phyloP scores from a whole-genome alignment of 2,888 invertebrate genomes.

The Aleiodes testaceus region DNA sequence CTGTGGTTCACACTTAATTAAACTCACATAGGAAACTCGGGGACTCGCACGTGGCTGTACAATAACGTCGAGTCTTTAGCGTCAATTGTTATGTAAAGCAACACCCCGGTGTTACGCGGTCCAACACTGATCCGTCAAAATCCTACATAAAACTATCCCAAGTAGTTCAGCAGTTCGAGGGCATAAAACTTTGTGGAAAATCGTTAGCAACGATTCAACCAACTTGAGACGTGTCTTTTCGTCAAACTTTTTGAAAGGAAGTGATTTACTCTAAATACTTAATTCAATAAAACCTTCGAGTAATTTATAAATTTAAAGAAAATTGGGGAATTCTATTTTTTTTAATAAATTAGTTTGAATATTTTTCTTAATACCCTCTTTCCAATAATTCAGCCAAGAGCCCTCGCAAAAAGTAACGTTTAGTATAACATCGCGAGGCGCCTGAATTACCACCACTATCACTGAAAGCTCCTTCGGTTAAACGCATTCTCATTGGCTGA shows the following conservation, averaged over 20 bases:
- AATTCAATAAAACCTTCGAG: neutral
- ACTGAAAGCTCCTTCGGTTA: conserved; percentile 18
- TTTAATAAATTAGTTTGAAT: neutral
- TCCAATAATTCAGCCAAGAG: conserved; percentile 41
- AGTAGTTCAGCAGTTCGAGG: conserved; percentile 46
- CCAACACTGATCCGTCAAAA: conserved; percentile 26
- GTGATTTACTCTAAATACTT: neutral
- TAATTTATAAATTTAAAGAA: neutral
- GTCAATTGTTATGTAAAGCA: conserved; percentile 73
- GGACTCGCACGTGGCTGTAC: conserved; percentile 70
- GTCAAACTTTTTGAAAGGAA: neutral
- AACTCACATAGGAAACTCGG: conserved; percentile 68
- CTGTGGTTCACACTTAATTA: conserved; percentile 74
- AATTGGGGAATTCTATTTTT: neutral
- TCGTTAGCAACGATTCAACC: conserved; percentile 53
- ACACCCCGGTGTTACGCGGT: conserved; percentile 56
- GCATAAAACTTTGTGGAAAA: conserved; percentile 49
- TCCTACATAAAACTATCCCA: conserved; percentile 9
- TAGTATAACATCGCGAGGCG: conserved; percentile 36
- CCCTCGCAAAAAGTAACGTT: conserved; percentile 49
- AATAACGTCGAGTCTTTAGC: conserved; percentile 72
- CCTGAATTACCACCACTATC: conserved; percentile 45
- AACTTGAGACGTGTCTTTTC: conserved; percentile 47
- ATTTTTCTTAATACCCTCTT: neutral
- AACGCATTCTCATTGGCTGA: conserved; percentile 56